A percentile compares a stretch with the other conserved stretches of the same genome.
Evolutionary conservation across 23 tunicate species (phyloP).

Genomic region (Diplosoma virens): DNA sequence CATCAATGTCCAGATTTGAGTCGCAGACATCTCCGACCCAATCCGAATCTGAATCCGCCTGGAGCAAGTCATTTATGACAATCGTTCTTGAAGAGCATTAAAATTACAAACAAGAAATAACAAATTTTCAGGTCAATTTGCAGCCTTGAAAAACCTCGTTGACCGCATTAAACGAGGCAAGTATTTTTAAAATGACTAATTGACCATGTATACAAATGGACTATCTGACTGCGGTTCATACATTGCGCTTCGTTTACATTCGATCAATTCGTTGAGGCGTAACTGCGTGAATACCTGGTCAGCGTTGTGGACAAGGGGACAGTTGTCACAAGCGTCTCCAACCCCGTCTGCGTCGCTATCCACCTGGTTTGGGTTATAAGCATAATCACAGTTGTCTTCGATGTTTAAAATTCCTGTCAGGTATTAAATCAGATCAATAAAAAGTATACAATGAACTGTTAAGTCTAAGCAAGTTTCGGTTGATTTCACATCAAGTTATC

Average conservation of each 20-base stretch:
- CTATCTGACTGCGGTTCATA: no score
- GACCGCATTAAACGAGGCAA: background rate
- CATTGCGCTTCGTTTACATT: no score
- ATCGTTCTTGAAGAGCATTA: no score
- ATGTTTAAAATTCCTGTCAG: slow-evolving; percentile 32
- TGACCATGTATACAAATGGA: no score
- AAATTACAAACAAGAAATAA: no score
- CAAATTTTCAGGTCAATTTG: no score
- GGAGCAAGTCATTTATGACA: background rate
- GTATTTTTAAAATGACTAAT: background rate
- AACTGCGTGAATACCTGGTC: slow-evolving; percentile 60
- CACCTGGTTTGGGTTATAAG: slow-evolving; percentile 60
- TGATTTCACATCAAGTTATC: no score
- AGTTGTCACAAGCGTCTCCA: slow-evolving; percentile 93
- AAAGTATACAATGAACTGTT: no score
- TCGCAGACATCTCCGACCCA: slow-evolving; percentile 82
- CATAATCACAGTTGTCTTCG: slow-evolving; percentile 69
- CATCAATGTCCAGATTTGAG: slow-evolving; percentile 65
- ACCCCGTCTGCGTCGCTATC: slow-evolving; percentile 83
- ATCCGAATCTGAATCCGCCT: slow-evolving; percentile 75
- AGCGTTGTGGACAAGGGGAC: slow-evolving; percentile 57
- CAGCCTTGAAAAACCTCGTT: no score
- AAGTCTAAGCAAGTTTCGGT: no score
- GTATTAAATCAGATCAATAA: background rate
- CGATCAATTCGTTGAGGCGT: no score